Percentiles rank a stretch among this genome's conserved stretches.
Evolutionary conservation across 2,113 vertebrate species (phyloP).

Genomic region (Trematocara zebra): DNA sequence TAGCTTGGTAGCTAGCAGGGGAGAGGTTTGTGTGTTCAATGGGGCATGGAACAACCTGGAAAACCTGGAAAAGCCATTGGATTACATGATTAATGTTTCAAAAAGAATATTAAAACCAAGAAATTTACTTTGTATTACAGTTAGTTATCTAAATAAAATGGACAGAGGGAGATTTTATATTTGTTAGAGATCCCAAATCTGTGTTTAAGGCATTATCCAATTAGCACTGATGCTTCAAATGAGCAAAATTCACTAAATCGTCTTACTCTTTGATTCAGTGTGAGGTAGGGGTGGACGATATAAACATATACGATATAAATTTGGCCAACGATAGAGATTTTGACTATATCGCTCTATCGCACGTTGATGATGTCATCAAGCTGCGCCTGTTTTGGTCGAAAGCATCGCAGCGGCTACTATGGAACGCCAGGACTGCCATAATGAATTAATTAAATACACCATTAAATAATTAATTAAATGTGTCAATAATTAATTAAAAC

Average conservation of each 20-base stretch:
- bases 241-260: neutral
- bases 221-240: neutral
- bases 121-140: neutral
- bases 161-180: neutral
- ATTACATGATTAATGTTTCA: neutral
- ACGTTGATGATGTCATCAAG: no score
- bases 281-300: neutral
- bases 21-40: neutral
- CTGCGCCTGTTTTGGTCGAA: no score
- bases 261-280: neutral
- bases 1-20: neutral
- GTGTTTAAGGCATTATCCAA: neutral
- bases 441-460: no score
- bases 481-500: no score
- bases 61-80: accelerated
- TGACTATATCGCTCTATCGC: no score
- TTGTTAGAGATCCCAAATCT: neutral
- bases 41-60: neutral
- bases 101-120: neutral
- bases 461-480: no score
- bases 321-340: no score
- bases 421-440: no score
- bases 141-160: neutral
- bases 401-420: no score
- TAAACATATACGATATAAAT: no score